phyloP scores from a whole-genome alignment of 1,140 invertebrate genomes.

The roundworm (Caenorhabditis elegans) region WBcel235 BX284602.5:15099501-15100000 shows the following conservation, averaged over 20 bases:
- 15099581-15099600: not conserved
- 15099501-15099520: no score
- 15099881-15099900: not conserved
- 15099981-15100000: no score
- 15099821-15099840: not conserved
- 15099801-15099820: not conserved
- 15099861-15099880: conserved; percentile 11
- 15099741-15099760: not conserved
- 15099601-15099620: not conserved
- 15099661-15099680: not conserved
- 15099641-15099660: not conserved
- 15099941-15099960: no score
- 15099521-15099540: no score
- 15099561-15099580: not conserved
- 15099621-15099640: not conserved
- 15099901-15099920: not conserved
- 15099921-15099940: no score
- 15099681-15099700: not conserved
- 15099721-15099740: not conserved
- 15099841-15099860: not conserved
- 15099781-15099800: not conserved
- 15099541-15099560: not conserved
- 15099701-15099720: not conserved
- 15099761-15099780: not conserved
- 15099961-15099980: no score